A percentile compares a stretch with the other conserved stretches of the same genome.
Evolutionary conservation across 2,797 vertebrate genomes (phyloP).

Genomic region (Dicrostonyx torquatus): DNA sequence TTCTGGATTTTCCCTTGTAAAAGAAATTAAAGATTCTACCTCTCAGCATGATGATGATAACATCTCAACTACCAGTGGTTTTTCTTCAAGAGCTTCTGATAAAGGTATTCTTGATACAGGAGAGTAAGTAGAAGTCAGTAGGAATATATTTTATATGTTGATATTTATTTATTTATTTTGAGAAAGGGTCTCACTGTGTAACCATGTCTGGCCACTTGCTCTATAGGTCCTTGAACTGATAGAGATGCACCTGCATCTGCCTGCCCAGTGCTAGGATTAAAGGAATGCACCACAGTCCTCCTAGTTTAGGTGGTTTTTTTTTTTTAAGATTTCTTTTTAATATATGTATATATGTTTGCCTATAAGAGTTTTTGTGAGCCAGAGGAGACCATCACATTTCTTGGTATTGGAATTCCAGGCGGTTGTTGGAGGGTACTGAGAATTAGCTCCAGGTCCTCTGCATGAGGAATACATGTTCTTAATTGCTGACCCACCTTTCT

Average conservation of each 20-base stretch:
- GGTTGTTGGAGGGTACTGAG: not conserved
- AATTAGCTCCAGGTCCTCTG: not conserved
- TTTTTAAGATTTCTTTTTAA: not conserved
- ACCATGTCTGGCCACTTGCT: not conserved
- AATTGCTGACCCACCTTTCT: not conserved
- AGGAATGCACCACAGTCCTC: not conserved
- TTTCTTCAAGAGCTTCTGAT: constrained; percentile 98
- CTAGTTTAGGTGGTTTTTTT: not conserved
- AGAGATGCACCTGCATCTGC: not conserved
- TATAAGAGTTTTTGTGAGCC: not conserved
- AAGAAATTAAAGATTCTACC: constrained; percentile 99
- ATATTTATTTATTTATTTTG: not conserved
- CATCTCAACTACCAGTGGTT: constrained; percentile 99
- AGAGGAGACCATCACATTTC: not conserved
- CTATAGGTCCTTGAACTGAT: not conserved
- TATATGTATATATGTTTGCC: not conserved
- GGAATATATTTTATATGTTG: constrained; percentile 43
- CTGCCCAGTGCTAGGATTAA: not conserved
- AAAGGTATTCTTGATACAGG: constrained; percentile 90
- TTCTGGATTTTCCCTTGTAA: constrained; percentile 94
- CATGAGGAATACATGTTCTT: not conserved
- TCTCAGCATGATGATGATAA: constrained; percentile 99
- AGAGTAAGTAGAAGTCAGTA: constrained; percentile 7
- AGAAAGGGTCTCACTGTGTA: not conserved
- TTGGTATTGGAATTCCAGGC: not conserved